Conservation (phyloP, 2,797 vertebrate species). For the Lepidocolaptes lacrymiger region DNA sequence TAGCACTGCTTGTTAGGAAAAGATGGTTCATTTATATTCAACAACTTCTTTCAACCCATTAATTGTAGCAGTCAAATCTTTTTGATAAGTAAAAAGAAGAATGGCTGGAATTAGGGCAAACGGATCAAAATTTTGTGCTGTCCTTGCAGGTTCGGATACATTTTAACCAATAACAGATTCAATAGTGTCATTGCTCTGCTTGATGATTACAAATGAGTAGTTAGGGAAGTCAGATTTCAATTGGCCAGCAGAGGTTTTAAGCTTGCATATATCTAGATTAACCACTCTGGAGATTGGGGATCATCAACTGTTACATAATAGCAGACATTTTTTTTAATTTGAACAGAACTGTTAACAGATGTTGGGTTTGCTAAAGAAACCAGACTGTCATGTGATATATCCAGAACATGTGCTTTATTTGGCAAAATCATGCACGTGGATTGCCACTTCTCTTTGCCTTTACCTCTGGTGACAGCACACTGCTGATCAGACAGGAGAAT, state of each 20-base stretch:
- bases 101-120: background rate
- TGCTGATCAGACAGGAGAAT: background rate
- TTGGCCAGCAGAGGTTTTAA: background rate
- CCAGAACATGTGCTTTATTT: background rate
- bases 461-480: background rate
- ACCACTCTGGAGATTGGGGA: background rate
- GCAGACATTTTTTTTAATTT: conserved; percentile 5
- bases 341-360: conserved; percentile 12
- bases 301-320: background rate
- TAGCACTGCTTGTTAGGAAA: background rate
- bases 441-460: background rate
- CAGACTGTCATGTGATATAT: background rate
- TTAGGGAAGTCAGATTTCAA: background rate
- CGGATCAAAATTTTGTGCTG: background rate
- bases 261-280: background rate
- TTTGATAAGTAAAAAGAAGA: background rate
- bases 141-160: background rate
- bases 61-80: background rate
- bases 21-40: background rate
- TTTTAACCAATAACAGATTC: background rate
- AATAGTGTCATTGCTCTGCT: background rate
- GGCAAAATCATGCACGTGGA: background rate
- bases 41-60: background rate
- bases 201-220: background rate
- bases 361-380: background rate